Percentiles rank a stretch among this genome's conserved stretches.
Conservation (phyloP, 2,113 vertebrate species). For the Pelmatolapia mariae region DNA sequence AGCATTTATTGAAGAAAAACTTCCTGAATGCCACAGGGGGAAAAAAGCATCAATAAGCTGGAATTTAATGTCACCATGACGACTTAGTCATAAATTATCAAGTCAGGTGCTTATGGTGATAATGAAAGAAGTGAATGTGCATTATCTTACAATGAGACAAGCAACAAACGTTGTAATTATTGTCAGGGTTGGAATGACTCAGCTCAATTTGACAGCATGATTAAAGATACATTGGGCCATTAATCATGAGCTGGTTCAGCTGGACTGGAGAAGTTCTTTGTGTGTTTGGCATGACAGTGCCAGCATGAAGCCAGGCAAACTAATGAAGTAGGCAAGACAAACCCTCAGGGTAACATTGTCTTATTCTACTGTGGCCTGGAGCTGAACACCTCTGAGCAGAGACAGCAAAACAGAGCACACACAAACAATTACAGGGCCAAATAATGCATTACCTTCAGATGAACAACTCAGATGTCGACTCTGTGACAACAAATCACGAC, state of each 20-base stretch:
- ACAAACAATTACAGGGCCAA: not conserved
- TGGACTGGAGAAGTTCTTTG: not conserved
- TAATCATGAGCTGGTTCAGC: conserved; percentile 1
- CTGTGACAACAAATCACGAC: not conserved
- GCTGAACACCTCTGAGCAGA: conserved; percentile 1
- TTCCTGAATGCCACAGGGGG: not conserved
- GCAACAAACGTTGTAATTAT: not conserved
- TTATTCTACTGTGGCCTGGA: not conserved
- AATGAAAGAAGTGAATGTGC: not conserved
- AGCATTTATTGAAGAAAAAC: not conserved
- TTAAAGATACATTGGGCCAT: not conserved
- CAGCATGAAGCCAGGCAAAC: conserved; percentile 1
- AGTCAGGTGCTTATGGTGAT: not conserved
- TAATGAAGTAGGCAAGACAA: conserved; percentile 20
- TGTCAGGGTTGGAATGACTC: not conserved
- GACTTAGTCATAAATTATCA: not conserved
- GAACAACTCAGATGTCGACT: not conserved
- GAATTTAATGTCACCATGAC: not conserved
- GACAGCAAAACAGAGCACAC: not conserved
- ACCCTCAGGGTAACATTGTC: conserved; percentile 3
- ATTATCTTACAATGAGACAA: not conserved
- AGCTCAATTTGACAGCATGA: not conserved
- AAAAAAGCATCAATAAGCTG: not conserved
- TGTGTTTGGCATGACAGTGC: conserved; percentile 8
- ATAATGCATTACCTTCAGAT: not conserved